Evolutionary conservation across 2,888 invertebrate genomes (phyloP).

Genomic region (Ephialtes manifestator): DNA sequence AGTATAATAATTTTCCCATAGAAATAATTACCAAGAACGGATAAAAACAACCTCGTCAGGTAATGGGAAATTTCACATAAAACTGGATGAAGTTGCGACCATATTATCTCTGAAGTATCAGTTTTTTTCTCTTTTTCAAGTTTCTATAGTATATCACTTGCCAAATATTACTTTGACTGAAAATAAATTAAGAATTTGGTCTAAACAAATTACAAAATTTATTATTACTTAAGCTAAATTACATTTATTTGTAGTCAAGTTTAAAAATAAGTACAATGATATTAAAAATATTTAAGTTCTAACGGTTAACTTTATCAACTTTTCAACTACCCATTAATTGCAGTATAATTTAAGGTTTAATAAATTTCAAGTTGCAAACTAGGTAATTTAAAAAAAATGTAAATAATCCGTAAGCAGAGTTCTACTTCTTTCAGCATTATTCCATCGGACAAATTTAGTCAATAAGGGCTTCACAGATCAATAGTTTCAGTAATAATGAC

Average conservation of each 20-base stretch:
- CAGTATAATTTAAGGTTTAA: neutral
- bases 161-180: no score
- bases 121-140: no score
- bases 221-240: neutral
- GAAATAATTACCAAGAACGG: neutral
- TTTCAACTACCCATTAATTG: neutral
- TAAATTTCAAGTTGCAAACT: no score
- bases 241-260: neutral
- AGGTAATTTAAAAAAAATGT: no score
- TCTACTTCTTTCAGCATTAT: no score
- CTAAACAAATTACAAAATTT: neutral
- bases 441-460: no score
- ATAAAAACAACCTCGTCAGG: neutral
- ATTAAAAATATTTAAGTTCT: neutral
- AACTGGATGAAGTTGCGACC: neutral
- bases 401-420: no score
- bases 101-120: neutral
- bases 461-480: neutral
- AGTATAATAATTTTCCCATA: neutral
- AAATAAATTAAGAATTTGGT: no score
- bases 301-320: neutral
- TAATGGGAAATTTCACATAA: neutral
- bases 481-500: neutral
- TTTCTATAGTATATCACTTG: no score
- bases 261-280: no score